A percentile compares a stretch with the other conserved stretches of the same genome.
phyloP scores from a whole-genome alignment of 2,888 invertebrate genomes.

The Stenoptilia bipunctidactyla region DNA sequence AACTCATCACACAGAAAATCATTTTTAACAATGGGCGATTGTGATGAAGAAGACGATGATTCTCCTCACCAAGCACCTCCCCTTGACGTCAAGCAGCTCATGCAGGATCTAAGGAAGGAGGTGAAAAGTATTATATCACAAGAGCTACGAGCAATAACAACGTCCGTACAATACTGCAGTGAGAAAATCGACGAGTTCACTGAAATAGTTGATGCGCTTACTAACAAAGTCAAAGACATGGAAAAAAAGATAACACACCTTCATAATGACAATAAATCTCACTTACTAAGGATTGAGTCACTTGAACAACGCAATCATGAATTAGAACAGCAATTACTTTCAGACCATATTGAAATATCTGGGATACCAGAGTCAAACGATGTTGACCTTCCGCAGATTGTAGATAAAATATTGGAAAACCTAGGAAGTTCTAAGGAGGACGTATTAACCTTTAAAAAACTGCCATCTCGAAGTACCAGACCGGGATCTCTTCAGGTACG shows the following conservation, averaged over 20 bases:
- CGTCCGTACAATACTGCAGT: slow-evolving; percentile 3
- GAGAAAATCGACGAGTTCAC: slow-evolving; percentile 3
- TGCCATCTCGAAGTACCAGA: background rate
- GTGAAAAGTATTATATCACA: slow-evolving; percentile 1
- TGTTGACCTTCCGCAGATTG: background rate
- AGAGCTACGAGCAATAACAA: background rate
- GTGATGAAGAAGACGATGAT: background rate
- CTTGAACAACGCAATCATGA: slow-evolving; percentile 2
- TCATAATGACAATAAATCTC: background rate
- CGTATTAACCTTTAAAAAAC: background rate
- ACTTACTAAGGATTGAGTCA: slow-evolving; percentile 1
- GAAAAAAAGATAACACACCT: slow-evolving; percentile 1
- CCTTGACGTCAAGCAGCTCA: background rate
- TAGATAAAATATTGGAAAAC: background rate
- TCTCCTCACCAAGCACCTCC: background rate
- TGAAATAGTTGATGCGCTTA: background rate
- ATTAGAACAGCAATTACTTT: slow-evolving; percentile 1
- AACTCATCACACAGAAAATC: slow-evolving; percentile 1
- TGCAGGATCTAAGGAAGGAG: slow-evolving; percentile 2
- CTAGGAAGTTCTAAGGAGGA: background rate
- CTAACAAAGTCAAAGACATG: slow-evolving; percentile 2
- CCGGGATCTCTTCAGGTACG: background rate
- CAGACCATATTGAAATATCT: background rate
- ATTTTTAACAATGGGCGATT: background rate
- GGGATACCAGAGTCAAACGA: background rate